A percentile compares a stretch with the other conserved stretches of the same genome.
Conservation (phyloP, 2,113 vertebrate genomes). For the Erinaceus europaeus region DNA sequence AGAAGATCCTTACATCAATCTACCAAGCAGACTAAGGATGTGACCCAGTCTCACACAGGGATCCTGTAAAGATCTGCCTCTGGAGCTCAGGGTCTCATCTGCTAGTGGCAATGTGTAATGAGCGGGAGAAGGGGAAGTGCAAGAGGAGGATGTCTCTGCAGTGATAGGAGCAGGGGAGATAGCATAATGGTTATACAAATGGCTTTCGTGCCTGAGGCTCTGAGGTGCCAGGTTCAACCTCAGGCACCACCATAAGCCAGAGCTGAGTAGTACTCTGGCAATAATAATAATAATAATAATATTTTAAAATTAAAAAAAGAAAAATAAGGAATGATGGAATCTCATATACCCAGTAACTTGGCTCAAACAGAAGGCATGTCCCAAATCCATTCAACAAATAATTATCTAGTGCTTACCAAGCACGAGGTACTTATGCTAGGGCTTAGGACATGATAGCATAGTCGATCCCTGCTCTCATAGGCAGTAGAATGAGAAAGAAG, state of each 20-base stretch:
- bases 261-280: too few species aligned
- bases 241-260: too few species aligned
- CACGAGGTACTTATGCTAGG: accelerated
- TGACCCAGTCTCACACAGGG: neutral
- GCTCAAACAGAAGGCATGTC: neutral
- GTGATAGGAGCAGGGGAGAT: too few species aligned
- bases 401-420: neutral
- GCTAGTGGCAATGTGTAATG: accelerated
- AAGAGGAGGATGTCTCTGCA: neutral
- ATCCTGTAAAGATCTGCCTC: neutral
- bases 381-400: too few species aligned
- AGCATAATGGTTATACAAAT: too few species aligned
- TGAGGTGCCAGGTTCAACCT: too few species aligned
- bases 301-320: neutral
- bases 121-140: too few species aligned
- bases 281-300: too few species aligned
- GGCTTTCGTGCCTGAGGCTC: too few species aligned
- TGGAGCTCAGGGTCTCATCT: neutral
- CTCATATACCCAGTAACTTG: neutral
- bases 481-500: neutral
- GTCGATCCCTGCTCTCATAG: neutral
- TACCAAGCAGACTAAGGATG: neutral
- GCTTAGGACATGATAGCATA: neutral
- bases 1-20: neutral
- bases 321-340: neutral